Evolutionary conservation across 2,797 vertebrate genomes (phyloP).

Genomic region (Amphiprion clarkii): DNA sequence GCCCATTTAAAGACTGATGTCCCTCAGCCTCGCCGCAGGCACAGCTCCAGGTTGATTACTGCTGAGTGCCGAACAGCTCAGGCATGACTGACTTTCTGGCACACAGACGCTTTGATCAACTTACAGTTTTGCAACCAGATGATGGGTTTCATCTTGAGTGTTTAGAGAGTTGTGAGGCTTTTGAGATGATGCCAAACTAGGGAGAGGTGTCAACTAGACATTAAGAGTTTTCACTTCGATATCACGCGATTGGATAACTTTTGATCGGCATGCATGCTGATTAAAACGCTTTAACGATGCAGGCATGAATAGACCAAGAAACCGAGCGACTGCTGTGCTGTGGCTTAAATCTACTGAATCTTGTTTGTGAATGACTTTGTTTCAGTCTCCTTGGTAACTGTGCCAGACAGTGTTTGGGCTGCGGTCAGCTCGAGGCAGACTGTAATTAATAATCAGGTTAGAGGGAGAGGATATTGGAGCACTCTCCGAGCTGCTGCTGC

Average conservation of each 20-base stretch:
- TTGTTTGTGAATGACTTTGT: slow-evolving; percentile 62
- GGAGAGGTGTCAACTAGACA: slow-evolving; percentile 30
- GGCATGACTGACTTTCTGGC: slow-evolving; percentile 69
- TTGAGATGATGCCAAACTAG: slow-evolving; percentile 38
- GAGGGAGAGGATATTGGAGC: slow-evolving; percentile 72
- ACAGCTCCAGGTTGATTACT: slow-evolving; percentile 76
- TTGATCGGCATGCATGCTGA: slow-evolving; percentile 13
- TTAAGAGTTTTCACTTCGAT: slow-evolving; percentile 13
- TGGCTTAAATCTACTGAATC: slow-evolving; percentile 29
- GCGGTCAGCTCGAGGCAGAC: slow-evolving; percentile 70
- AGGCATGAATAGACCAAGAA: background rate
- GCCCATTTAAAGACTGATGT: slow-evolving; percentile 67
- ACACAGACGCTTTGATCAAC: slow-evolving; percentile 65
- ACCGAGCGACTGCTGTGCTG: slow-evolving; percentile 2
- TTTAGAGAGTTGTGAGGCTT: slow-evolving; percentile 35
- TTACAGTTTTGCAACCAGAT: slow-evolving; percentile 56
- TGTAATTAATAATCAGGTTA: slow-evolving; percentile 87
- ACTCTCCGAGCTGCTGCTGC: slow-evolving; percentile 61
- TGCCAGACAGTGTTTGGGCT: slow-evolving; percentile 66
- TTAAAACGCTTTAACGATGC: slow-evolving; percentile 33
- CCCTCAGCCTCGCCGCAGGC: slow-evolving; percentile 70
- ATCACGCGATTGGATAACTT: slow-evolving; percentile 8
- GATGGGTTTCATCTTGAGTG: slow-evolving; percentile 51
- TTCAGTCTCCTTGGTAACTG: slow-evolving; percentile 73
- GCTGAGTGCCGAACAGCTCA: slow-evolving; percentile 67